Conservation (phyloP, 2,113 vertebrate species). For the Alethe castanea region DNA sequence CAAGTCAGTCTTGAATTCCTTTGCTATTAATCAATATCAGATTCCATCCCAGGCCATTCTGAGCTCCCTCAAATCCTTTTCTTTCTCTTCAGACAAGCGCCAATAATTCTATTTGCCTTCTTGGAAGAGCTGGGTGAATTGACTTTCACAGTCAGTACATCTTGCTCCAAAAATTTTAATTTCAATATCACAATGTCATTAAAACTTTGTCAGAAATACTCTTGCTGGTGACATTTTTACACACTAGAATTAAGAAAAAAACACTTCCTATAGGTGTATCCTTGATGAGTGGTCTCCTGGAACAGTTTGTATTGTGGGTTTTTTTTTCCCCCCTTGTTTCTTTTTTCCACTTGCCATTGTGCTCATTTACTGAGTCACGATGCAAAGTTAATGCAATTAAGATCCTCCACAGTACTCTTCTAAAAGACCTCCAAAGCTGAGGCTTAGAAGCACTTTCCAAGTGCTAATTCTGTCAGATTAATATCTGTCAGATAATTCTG, state of each 20-base stretch:
- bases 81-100: not conserved
- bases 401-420: rapidly evolving
- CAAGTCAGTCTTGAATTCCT: not conserved
- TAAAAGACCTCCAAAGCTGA: not conserved
- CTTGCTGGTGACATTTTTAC: not conserved
- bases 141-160: not conserved
- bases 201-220: not conserved
- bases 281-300: not conserved
- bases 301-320: not conserved
- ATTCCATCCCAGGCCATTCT: not conserved
- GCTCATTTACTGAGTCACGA: not conserved
- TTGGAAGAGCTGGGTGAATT: not conserved
- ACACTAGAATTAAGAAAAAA: not conserved
- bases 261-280: not conserved
- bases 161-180: not conserved
- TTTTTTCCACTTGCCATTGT: not conserved
- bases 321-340: not conserved
- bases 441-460: not conserved
- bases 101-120: not conserved
- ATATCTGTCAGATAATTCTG: too few species aligned
- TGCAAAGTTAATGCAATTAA: not conserved
- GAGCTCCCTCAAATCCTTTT: not conserved
- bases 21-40: not conserved
- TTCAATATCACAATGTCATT: not conserved
- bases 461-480: not conserved